phyloP scores from a whole-genome alignment of 2,888 invertebrate species.

The Heteropelma amictum region DNA sequence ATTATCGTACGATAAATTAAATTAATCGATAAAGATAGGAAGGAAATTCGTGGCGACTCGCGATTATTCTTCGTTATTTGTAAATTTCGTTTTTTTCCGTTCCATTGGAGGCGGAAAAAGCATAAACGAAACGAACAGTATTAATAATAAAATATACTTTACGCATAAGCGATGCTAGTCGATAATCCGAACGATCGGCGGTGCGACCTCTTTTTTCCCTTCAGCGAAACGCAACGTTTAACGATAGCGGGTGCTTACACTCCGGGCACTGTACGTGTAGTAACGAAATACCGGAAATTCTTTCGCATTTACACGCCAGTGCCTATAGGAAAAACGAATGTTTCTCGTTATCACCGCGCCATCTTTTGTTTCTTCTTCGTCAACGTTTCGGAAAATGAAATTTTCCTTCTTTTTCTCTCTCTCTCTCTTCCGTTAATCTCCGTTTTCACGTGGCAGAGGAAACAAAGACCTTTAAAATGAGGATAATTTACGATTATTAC shows the following conservation, averaged over 20 bases:
- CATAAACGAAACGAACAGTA: not conserved
- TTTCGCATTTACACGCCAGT: too few species aligned
- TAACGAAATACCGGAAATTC: slow-evolving; percentile 46
- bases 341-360: not conserved
- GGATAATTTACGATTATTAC: too few species aligned
- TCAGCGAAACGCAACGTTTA: slow-evolving; percentile 15
- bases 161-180: slow-evolving; percentile 29
- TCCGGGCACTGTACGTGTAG: slow-evolving; percentile 47
- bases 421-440: too few species aligned
- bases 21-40: slow-evolving; percentile 14
- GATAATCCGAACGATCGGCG: slow-evolving; percentile 48
- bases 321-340: slow-evolving; percentile 2
- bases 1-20: slow-evolving; percentile 11
- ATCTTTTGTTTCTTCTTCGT: not conserved
- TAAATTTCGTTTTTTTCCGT: slow-evolving; percentile 20
- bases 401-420: too few species aligned
- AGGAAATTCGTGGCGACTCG: not conserved
- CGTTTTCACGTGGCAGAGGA: too few species aligned
- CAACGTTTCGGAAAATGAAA: not conserved
- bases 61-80: slow-evolving; percentile 12
- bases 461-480: too few species aligned
- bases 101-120: slow-evolving; percentile 2
- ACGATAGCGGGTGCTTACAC: slow-evolving; percentile 43
- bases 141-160: not conserved
- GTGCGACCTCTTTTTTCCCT: slow-evolving; percentile 28